Evolutionary conservation across 2,113 vertebrate species (phyloP), one percentile per base, ranked within the genome.

Genomic region (Rhinogobius similis): DNA sequence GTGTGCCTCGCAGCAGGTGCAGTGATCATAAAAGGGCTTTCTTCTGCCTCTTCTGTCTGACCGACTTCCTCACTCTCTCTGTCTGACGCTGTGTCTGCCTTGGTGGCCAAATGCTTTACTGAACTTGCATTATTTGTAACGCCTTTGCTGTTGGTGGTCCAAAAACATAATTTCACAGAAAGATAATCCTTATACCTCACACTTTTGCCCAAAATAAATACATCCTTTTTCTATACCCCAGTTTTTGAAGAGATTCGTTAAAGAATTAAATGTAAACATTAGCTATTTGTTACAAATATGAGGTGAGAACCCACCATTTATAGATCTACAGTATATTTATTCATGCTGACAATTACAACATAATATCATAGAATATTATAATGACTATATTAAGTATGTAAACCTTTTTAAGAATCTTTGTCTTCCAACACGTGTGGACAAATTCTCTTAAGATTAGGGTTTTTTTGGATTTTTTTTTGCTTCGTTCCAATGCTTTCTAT

Each of bases 361-460:
- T 67, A 68, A 82, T 75, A 88, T 75, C 64, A 83, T 88, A 86
- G 82, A 81, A 87, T 84, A 85, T 83, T 82, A 84, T 76, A 73
- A 85, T 86, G 75, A 85, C 81, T 79, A 78, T 88, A 84, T 89
- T 91, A 87, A 89, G 88, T 90, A 85, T 86, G 73, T 91, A 76
- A 86, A 83, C 56, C 67, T 73, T 86, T 88, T 88, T 87, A 88
- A 91, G 88, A 91, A 90, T 89, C 86, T 88, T 78, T 61, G 92
- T 93, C 92, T 93, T 93, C 92, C 92, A 90, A 82, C 82, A 86
- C 75, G 85, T 83, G 85, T 88, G 83, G 85, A 78, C 83, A 85
- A 82, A 76, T 82, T 84, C 70, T 84, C 80, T 83, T 21, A 86
- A 72, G 75, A 77, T 82, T 71, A 78, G 83, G n/a, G n/a, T n/a